Conservation (phyloP, 2,888 invertebrate species). For the Hyposoter didymator region DNA sequence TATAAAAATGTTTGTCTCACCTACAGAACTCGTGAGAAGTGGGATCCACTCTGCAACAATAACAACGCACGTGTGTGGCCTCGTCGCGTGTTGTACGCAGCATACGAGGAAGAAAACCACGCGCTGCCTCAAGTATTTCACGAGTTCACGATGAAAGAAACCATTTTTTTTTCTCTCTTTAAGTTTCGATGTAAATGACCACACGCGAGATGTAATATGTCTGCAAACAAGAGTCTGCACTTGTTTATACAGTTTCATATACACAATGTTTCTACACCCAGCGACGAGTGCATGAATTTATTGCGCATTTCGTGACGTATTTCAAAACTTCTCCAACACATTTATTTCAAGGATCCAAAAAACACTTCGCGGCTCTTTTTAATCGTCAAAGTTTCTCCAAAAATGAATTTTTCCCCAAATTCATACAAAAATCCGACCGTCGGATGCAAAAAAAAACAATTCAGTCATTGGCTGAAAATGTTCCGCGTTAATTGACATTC, state of each 20-base stretch:
- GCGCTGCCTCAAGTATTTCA: conserved; percentile 72
- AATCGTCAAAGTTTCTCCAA: too few species aligned
- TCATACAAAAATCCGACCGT: not conserved
- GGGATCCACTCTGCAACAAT: conserved; percentile 81
- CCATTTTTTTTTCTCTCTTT: conserved; percentile 29
- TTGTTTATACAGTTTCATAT: conserved; percentile 17
- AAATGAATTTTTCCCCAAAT: not conserved
- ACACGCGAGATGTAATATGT: conserved; percentile 50
- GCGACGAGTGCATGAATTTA: not conserved
- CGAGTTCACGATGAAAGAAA: conserved; percentile 44
- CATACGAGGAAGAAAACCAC: conserved; percentile 48
- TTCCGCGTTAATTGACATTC: not conserved
- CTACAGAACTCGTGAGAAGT: conserved; percentile 70
- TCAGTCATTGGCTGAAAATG: not conserved
- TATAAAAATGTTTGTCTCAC: conserved; percentile 43
- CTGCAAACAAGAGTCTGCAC: conserved; percentile 20
- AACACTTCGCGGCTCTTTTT: not conserved
- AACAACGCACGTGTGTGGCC: conserved; percentile 81
- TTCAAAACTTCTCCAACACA: not conserved
- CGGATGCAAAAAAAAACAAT: not conserved
- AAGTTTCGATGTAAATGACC: conserved; percentile 45
- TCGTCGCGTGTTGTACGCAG: conserved; percentile 62
- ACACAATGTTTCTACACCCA: conserved; percentile 3
- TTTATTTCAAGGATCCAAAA: not conserved
- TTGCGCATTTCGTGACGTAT: not conserved